Percentiles rank a stretch among this genome's conserved stretches.
phyloP scores from a whole-genome alignment of 2,797 vertebrate genomes.

The Iguana delicatissima region DNA sequence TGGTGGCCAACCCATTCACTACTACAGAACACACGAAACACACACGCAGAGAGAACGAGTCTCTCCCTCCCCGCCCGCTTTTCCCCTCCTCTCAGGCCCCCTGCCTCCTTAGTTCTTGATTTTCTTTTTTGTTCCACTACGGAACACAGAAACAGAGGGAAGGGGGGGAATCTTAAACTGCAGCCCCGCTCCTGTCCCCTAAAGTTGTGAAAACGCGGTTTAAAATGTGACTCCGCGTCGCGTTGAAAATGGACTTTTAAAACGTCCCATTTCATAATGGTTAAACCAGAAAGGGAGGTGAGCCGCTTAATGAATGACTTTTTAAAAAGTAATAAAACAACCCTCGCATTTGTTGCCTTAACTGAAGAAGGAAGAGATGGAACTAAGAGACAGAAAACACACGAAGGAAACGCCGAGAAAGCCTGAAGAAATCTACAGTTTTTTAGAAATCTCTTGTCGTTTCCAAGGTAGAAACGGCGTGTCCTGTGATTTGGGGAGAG shows the following conservation, averaged over 20 bases:
- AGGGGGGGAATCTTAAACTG: not conserved
- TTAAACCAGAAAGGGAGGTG: not conserved
- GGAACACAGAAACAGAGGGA: not conserved
- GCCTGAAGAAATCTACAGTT: not conserved
- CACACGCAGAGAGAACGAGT: not conserved
- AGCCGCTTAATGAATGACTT: slow-evolving; percentile 28
- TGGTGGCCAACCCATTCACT: too few species aligned
- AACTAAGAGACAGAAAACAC: not conserved
- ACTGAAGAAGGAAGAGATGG: not conserved
- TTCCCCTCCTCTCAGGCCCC: not conserved
- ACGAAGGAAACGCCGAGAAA: not conserved
- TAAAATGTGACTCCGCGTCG: not conserved
- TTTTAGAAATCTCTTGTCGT: not conserved
- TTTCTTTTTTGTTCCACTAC: not conserved
- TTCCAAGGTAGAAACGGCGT: not conserved
- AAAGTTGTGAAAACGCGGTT: not conserved
- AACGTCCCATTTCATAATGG: slow-evolving; percentile 27
- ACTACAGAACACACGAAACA: not conserved
- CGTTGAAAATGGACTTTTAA: slow-evolving; percentile 37
- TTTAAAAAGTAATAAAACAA: not conserved
- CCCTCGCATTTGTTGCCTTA: not conserved
- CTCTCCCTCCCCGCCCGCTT: not conserved
- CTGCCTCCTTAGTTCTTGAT: not conserved
- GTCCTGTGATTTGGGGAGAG: too few species aligned
- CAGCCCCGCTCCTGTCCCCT: not conserved